Base-by-base conservation (phyloP, 2,113 vertebrate genomes). In the Otolemur garnettii region DNA sequence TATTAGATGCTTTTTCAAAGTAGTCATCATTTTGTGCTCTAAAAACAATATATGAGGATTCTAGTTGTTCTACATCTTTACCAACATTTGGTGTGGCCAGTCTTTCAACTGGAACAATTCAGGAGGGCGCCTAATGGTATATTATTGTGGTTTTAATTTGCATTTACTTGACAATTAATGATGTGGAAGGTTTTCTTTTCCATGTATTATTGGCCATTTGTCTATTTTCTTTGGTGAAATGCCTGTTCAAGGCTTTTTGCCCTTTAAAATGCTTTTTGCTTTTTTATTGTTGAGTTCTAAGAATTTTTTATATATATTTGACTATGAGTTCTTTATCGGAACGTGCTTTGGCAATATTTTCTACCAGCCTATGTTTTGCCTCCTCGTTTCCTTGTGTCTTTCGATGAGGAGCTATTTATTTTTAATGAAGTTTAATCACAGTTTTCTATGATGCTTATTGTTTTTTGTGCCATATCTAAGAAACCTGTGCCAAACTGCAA, bases 21-120 rank as follows among this genome's bases (percentile, higher is more conserved):
- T 68, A 50, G 4, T 74, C 75, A 68, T 60, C 15, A 78, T 71
- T 77, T 88, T 59, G 66, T 10, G 72, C 21, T 28, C 5, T 90
- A 81, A 68, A 22, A 88, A 84, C 30, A 77, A 26, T 35, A 3
- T 88, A 22, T 77, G 28, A 62, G 42, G 38, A 4, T 66, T 42
- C 30, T 35, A 14, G 2, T 86, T 74, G 45, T 30, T 21, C 9
- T 72, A 38, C 15, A 80, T 86, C 28, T 5, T 86, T 90, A 30
- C 11, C 35, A 92, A 50, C 35, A 89, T 94, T 85, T 94, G 21
- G 22, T 74, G 1, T 45, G 60, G 17, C 87, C 28, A 83, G 26
- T 91, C 60, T 91, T 82, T 94, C 78, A 83, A 74, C 74, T 53
- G 21, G 30, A 87, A 91, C 9, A 28, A 55, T 87, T 72, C 4